These are phyloP conservation scores for Drosophila quinaria DNA, from an alignment of 2,888 invertebrate genomes.

Conservation along the genomic window DNA sequence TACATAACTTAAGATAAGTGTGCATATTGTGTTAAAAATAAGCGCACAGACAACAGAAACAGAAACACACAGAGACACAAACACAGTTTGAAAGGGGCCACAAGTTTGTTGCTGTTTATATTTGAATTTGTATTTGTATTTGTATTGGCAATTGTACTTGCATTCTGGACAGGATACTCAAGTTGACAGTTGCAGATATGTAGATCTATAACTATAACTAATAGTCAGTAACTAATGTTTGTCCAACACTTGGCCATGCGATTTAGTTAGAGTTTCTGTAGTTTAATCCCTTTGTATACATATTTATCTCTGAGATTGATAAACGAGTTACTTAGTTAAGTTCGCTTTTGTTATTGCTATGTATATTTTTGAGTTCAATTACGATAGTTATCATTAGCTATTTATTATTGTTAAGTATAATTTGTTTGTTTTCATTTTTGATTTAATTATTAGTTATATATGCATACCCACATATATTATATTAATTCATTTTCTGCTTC, in stretches of 20 bases:
- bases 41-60: constrained; percentile 4
- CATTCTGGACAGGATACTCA: constrained; percentile 6
- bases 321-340: constrained; percentile 30
- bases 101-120: constrained; percentile 8
- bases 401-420: constrained; percentile 25
- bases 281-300: constrained; percentile 16
- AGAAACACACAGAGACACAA: neutral
- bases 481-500: constrained; percentile 16
- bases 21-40: constrained; percentile 39
- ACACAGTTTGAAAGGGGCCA: constrained; percentile 12
- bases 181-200: constrained; percentile 10
- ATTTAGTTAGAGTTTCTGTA: constrained; percentile 20
- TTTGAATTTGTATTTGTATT: constrained; percentile 10
- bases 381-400: constrained; percentile 30
- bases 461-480: neutral
- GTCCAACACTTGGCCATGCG: constrained; percentile 27
- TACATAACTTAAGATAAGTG: constrained; percentile 56
- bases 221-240: constrained; percentile 18
- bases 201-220: no score
- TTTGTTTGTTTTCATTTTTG: constrained; percentile 37
- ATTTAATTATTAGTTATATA: constrained; percentile 10
- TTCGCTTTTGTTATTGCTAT: constrained; percentile 52
- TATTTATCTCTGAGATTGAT: constrained; percentile 38
- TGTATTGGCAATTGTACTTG: constrained; percentile 21
- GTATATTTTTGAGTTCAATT: constrained; percentile 24